Conservation (phyloP, 1,140 invertebrate species). For the Cryptotermes secundus region DNA sequence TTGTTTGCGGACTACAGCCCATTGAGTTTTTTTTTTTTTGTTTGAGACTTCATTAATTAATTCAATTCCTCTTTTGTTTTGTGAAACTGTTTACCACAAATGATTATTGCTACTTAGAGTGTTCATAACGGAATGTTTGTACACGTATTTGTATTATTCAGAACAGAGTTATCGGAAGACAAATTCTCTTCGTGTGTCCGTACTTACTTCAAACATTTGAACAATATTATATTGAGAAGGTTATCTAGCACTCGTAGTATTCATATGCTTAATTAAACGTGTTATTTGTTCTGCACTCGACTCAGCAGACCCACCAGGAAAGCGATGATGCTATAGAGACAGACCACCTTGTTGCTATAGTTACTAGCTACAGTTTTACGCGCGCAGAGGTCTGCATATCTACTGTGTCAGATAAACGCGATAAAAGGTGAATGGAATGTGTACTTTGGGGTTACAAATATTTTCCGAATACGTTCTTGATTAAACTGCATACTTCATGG, state of each 20-base stretch:
- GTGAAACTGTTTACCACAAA: neutral
- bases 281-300: neutral
- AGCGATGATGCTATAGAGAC: neutral
- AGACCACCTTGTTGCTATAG: neutral
- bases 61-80: neutral
- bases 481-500: no score
- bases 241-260: neutral
- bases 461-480: no score
- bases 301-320: neutral
- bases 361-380: neutral
- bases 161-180: neutral
- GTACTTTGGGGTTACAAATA: no score
- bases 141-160: neutral
- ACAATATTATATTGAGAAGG: neutral
- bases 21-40: no score
- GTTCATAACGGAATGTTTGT: neutral
- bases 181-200: neutral
- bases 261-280: conserved; percentile 14
- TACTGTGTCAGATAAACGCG: neutral
- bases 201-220: neutral
- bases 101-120: neutral
- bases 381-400: neutral
- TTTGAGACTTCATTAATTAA: neutral
- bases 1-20: no score
- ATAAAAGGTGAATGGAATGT: neutral